Evolutionary conservation across 2,113 vertebrate genomes (phyloP), one percentile per base, ranked within the genome.

Genomic region (Toxotes jaculatrix): DNA sequence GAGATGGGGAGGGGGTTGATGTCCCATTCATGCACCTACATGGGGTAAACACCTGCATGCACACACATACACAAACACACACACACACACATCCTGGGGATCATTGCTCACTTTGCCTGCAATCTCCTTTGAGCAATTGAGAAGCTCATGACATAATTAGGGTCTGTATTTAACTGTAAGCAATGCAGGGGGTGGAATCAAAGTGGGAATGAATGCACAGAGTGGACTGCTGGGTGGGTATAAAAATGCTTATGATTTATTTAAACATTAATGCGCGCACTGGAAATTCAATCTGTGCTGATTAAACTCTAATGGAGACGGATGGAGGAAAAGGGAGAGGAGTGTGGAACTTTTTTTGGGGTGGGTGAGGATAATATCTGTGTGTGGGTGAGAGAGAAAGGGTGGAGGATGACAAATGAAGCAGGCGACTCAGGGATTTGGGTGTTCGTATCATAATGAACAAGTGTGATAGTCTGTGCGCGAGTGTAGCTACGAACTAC

Each of bases 241-340:
- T 23, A 56, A 78, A 78, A 79, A 78, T 47, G 43, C 59, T 43
- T 31, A 32, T 73, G 69, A 80, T 91, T 89, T 77, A 87, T 84
- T 87, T 68, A 65, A 79, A 77, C 79, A 61, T 80, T 53, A 87
- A 79, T 74, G 67, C 40, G 61, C 78, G 53, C 31, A 42, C 40
- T 74, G 56, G 64, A 83, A 82, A 87, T 72, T 69, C 59, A 85
- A 82, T 86, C 67, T 45, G 55, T 14, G 43, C 80, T 80, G 66
- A 88, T 87, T 74, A 80, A 80, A 78, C 70, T 75, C 60, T 85
- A 83, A 88, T 78, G 65, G 81, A 80, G 72, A 86, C 69, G 4
- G 67, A 89, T 83, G 69, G 32, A 49, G 55, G 72, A 16, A 21
- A 55, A 59, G 31, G 31, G 40, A 47, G 59, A 59, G 27, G 23